These are phyloP conservation scores for Popillia japonica DNA, from an alignment of 1,140 invertebrate species.

Conservation along the genomic window DNA sequence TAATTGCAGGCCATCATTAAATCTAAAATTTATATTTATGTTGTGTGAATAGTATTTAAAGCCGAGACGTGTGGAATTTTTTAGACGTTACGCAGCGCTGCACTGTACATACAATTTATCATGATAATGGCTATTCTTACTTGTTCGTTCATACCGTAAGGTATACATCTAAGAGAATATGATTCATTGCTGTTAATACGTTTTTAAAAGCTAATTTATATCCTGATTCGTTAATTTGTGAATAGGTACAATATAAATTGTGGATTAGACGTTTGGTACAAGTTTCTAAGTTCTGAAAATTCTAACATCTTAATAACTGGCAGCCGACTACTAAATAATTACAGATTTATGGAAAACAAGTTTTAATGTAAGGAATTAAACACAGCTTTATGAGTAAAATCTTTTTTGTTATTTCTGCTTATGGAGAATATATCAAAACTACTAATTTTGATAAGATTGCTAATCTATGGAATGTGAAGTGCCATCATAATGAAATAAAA, in stretches of 20 bases:
- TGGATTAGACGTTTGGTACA: no score
- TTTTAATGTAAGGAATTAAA: no score
- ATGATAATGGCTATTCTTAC: background rate
- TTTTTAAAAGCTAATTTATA: background rate
- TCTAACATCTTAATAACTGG: no score
- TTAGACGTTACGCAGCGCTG: background rate
- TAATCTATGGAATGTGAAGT: no score
- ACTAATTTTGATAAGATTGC: no score
- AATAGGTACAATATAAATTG: background rate
- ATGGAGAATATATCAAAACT: no score
- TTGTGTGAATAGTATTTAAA: conserved; percentile 1
- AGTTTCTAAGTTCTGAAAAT: no score
- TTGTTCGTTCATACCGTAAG: background rate
- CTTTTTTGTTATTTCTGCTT: no score
- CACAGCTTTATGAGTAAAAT: no score
- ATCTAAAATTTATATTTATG: conserved; percentile 10
- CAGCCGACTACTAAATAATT: no score
- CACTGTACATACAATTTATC: conserved; percentile 1
- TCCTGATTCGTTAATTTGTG: background rate
- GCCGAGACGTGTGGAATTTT: background rate
- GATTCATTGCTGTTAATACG: conserved; percentile 5
- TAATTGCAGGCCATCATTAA: conserved; percentile 15
- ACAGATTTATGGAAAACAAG: no score
- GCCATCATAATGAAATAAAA: no score
- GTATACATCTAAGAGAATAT: background rate